phyloP scores from a whole-genome alignment of 2,888 invertebrate species.

The Catocala fraxini region DNA sequence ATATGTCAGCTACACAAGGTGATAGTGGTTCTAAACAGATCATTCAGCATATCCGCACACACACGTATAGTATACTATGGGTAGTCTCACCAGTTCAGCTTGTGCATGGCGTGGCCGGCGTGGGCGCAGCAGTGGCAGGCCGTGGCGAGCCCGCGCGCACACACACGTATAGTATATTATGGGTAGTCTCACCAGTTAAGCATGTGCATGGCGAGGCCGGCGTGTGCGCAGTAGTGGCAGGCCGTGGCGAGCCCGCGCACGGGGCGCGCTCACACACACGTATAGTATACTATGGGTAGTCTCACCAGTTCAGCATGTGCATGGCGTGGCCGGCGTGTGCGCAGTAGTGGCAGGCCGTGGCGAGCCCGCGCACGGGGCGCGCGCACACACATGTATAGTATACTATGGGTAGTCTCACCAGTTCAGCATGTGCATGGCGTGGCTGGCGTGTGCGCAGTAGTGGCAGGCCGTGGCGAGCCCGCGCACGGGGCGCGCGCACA shows the following conservation, averaged over 20 bases:
- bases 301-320: constrained; percentile 93
- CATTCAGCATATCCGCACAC: constrained; percentile 89
- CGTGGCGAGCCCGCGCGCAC: constrained; percentile 91
- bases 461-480: no score
- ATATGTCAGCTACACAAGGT: no score
- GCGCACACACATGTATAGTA: constrained; percentile 90
- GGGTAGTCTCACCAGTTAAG: constrained; percentile 89
- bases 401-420: constrained; percentile 85
- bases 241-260: constrained; percentile 92
- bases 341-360: constrained; percentile 95
- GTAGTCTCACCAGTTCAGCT: constrained; percentile 90
- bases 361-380: constrained; percentile 94
- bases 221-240: constrained; percentile 96
- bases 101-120: constrained; percentile 70
- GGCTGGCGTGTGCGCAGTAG: no score
- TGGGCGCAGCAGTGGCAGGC: constrained; percentile 88
- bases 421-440: no score
- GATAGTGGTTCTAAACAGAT: no score
- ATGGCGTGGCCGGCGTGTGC: constrained; percentile 97
- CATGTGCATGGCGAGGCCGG: constrained; percentile 95
- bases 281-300: no score
- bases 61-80: no score
- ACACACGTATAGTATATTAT: no score
- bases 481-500: no score
- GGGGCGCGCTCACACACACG: constrained; percentile 92